These are phyloP conservation scores for Phortica magna DNA, from an alignment of 2,888 invertebrate genomes.

Conservation along the genomic window DNA sequence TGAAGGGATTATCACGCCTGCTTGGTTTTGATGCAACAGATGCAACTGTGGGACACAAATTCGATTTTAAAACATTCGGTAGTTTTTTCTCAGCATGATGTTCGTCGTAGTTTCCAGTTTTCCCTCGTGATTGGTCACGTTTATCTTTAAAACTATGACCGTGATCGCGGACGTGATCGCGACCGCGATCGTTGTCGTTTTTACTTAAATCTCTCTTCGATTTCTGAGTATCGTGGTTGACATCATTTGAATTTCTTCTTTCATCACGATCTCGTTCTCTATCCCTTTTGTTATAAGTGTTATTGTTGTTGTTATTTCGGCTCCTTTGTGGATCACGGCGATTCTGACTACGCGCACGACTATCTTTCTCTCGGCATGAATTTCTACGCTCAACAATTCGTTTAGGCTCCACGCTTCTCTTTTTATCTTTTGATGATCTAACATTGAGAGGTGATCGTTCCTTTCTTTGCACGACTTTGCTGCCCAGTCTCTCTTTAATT, in stretches of 20 bases:
- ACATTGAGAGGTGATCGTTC: constrained; percentile 48
- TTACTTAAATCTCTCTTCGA: not conserved
- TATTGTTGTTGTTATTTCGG: constrained; percentile 43
- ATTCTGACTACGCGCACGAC: constrained; percentile 38
- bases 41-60: constrained; percentile 53
- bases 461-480: constrained; percentile 73
- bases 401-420: constrained; percentile 42
- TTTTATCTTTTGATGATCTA: constrained; percentile 46
- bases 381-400: constrained; percentile 17
- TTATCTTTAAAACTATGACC: not conserved
- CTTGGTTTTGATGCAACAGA: constrained; percentile 56
- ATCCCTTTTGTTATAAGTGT: constrained; percentile 47
- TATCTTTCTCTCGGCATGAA: constrained; percentile 32
- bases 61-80: constrained; percentile 35
- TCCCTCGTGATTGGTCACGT: constrained; percentile 46
- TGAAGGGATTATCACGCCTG: constrained; percentile 69
- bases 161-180: constrained; percentile 12
- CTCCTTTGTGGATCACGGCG: constrained; percentile 41
- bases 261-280: constrained; percentile 41
- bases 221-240: constrained; percentile 15
- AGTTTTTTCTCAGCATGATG: constrained; percentile 29
- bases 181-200: constrained; percentile 22
- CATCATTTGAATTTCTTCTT: constrained; percentile 54
- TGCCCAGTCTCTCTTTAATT: constrained; percentile 88
- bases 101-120: constrained; percentile 46